A percentile compares a stretch with the other conserved stretches of the same genome.
phyloP scores from a whole-genome alignment of 2,113 vertebrate species.

The Pollimyrus isidori region DNA sequence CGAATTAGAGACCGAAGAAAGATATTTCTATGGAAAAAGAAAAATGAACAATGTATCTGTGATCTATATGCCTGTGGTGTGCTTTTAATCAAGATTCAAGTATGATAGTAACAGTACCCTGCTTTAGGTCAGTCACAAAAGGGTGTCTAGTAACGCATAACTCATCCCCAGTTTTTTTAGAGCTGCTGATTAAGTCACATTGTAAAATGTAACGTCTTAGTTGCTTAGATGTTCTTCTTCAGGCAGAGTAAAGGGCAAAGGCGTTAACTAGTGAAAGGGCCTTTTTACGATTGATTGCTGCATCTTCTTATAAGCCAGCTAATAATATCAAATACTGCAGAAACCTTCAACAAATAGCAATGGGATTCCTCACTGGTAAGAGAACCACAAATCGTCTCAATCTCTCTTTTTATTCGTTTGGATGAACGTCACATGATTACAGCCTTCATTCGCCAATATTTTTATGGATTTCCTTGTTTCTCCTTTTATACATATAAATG shows the following conservation, averaged over 20 bases:
- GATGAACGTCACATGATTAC: neutral
- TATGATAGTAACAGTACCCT: neutral
- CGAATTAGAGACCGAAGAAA: neutral
- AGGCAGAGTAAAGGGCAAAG: neutral
- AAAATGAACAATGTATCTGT: neutral
- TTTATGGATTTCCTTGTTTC: neutral
- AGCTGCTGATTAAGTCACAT: neutral
- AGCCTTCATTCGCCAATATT: neutral
- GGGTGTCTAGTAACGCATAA: neutral
- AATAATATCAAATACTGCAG: neutral
- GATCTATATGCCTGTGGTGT: neutral
- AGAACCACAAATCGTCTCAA: neutral
- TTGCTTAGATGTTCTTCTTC: neutral
- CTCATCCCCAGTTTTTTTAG: neutral
- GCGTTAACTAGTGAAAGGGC: neutral
- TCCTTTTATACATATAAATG: neutral
- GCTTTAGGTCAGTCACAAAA: neutral
- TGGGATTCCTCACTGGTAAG: neutral
- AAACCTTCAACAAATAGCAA: neutral
- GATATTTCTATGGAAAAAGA: neutral
- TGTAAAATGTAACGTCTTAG: neutral
- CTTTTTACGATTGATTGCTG: neutral
- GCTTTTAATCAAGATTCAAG: neutral
- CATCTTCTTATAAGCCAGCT: neutral
- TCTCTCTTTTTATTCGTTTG: neutral